Conservation (phyloP, 2,888 invertebrate species). For the Lingula anatina region DNA sequence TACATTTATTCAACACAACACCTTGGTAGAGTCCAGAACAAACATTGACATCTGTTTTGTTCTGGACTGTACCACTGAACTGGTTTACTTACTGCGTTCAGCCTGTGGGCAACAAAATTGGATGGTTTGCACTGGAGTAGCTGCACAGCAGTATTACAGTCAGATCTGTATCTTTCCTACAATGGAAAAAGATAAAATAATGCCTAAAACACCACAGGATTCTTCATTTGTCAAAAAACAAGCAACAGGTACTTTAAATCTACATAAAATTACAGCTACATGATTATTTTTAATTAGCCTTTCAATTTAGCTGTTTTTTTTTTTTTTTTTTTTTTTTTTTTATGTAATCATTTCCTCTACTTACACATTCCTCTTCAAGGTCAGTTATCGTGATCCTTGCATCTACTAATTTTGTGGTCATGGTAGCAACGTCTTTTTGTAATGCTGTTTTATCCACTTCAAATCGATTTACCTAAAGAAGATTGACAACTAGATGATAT, state of each 20-base stretch:
- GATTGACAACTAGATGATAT: neutral
- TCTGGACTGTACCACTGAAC: neutral
- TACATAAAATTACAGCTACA: too few species aligned
- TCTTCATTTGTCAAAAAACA: neutral
- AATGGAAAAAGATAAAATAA: slow-evolving; percentile 51
- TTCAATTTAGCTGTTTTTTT: too few species aligned
- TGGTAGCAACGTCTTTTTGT: slow-evolving; percentile 78
- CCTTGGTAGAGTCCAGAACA: too few species aligned
- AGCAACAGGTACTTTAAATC: neutral
- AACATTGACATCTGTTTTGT: too few species aligned
- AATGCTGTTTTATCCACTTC: slow-evolving; percentile 82
- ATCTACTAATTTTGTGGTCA: slow-evolving; percentile 56
- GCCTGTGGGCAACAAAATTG: slow-evolving; percentile 78
- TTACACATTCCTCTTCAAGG: slow-evolving; percentile 54
- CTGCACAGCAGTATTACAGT: slow-evolving; percentile 89
- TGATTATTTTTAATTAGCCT: too few species aligned
- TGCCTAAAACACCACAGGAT: neutral
- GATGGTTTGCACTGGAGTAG: slow-evolving; percentile 91
- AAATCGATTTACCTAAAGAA: slow-evolving; percentile 66
- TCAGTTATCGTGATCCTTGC: slow-evolving; percentile 48
- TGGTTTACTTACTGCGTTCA: slow-evolving; percentile 30
- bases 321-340: too few species aligned
- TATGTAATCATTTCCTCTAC: slow-evolving; percentile 9
- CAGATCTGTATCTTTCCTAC: slow-evolving; percentile 88
- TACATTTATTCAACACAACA: too few species aligned